phyloP scores from a whole-genome alignment of 2,888 invertebrate genomes.

The Lasius platythorax region DNA sequence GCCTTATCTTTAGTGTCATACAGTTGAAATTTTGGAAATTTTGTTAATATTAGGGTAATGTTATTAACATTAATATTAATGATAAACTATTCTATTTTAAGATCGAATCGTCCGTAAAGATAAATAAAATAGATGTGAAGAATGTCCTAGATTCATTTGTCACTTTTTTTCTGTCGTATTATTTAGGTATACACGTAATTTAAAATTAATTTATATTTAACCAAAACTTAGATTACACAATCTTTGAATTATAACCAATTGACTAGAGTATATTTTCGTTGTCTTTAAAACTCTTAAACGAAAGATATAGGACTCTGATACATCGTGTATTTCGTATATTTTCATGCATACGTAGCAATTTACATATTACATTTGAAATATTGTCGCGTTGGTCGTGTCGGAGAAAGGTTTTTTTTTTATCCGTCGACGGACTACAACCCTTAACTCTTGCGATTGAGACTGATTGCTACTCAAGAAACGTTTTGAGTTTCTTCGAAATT shows the following conservation, averaged over 20 bases:
- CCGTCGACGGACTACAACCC: neutral
- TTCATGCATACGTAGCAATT: slow-evolving; percentile 21
- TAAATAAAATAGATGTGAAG: neutral
- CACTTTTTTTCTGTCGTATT: neutral
- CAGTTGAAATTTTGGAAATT: slow-evolving; percentile 3
- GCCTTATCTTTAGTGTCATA: neutral
- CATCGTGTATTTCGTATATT: neutral
- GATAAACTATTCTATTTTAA: neutral
- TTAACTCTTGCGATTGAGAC: slow-evolving; percentile 20
- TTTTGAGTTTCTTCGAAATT: slow-evolving; percentile 27
- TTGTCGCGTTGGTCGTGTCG: neutral
- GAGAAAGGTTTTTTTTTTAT: slow-evolving; percentile 17
- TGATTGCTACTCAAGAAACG: slow-evolving; percentile 29
- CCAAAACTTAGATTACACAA: neutral
- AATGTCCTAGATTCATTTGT: neutral
- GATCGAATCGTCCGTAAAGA: neutral
- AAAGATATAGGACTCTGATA: neutral
- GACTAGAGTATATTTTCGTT: neutral
- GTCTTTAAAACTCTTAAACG: neutral
- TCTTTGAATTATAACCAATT: neutral
- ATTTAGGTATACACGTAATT: neutral
- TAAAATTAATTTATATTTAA: neutral
- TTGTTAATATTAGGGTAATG: neutral
- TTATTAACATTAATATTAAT: neutral
- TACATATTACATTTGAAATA: slow-evolving; percentile 31